Percentiles rank a stretch among this genome's conserved stretches.
Evolutionary conservation across 1,140 invertebrate genomes (phyloP).

Genomic region (Drosophila sp.): DNA sequence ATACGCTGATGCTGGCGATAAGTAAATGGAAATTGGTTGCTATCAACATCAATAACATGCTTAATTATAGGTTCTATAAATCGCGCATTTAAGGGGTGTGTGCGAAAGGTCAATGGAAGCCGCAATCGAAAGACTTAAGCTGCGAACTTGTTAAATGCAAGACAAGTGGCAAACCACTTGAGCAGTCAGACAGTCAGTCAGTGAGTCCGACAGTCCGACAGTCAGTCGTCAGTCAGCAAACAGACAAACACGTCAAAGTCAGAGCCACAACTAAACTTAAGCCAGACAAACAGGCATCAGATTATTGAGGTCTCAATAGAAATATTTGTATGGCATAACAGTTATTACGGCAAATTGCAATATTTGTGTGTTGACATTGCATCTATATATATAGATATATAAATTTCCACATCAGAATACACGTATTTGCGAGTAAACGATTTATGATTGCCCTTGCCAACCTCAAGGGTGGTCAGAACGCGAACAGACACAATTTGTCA

Average conservation of each 20-base stretch:
- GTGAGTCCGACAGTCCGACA: background rate
- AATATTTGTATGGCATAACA: constrained; percentile 37
- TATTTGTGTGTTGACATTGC: constrained; percentile 13
- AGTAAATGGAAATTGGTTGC: constrained; percentile 24
- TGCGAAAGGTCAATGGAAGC: constrained; percentile 64
- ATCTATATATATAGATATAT: constrained; percentile 14
- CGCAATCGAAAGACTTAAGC: constrained; percentile 51
- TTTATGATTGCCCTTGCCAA: constrained; percentile 61
- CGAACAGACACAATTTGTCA: constrained; percentile 25
- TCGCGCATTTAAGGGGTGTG: constrained; percentile 13
- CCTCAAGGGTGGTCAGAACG: constrained; percentile 58
- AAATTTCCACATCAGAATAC: background rate
- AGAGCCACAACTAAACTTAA: constrained; percentile 1
- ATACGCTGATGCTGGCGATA: constrained; percentile 26
- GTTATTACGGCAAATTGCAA: constrained; percentile 50
- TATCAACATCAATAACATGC: constrained; percentile 32
- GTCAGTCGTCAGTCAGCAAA: too few relatives aligned
- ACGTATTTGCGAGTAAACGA: constrained; percentile 33
- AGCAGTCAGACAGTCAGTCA: constrained; percentile 12
- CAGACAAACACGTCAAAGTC: constrained; percentile 1
- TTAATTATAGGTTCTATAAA: constrained; percentile 48
- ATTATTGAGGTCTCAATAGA: constrained; percentile 20
- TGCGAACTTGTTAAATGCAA: constrained; percentile 40
- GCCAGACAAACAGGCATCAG: constrained; percentile 15
- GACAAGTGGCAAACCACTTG: constrained; percentile 19